phyloP scores from a whole-genome alignment of 2,888 invertebrate species.

The Phyllotreta striolata region DNA sequence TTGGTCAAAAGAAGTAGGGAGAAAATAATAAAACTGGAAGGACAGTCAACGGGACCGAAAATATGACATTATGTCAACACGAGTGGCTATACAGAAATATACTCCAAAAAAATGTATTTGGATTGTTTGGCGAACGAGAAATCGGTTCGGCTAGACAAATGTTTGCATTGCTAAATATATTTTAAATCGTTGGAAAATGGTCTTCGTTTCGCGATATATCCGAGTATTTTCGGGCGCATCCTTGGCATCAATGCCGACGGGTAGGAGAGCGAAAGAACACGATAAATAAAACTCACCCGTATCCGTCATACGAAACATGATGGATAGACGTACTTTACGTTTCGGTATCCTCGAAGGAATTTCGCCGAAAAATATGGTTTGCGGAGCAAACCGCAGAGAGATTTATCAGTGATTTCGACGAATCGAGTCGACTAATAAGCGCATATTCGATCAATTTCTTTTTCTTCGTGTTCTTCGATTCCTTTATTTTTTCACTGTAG shows the following conservation, averaged over 20 bases:
- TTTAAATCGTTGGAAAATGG: slow-evolving; percentile 7
- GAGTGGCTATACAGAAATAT: too few relatives aligned
- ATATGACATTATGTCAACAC: too few relatives aligned
- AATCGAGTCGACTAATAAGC: slow-evolving; percentile 7
- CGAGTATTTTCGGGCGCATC: slow-evolving; percentile 12
- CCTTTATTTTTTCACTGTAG: too few relatives aligned
- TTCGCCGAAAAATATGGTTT: slow-evolving; percentile 28
- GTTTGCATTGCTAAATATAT: slow-evolving; percentile 2
- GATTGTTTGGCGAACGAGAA: too few relatives aligned
- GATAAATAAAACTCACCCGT: slow-evolving; percentile 31
- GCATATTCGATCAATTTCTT: too few relatives aligned
- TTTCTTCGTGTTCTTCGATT: too few relatives aligned
- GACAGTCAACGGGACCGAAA: too few relatives aligned
- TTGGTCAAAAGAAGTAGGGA: too few relatives aligned
- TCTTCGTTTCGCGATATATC: slow-evolving; percentile 7
- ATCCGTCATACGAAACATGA: slow-evolving; percentile 29
- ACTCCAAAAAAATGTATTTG: too few relatives aligned
- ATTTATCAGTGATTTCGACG: slow-evolving; percentile 32
- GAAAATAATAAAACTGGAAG: too few relatives aligned
- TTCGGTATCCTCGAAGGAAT: slow-evolving; percentile 21
- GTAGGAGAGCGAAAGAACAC: slow-evolving; percentile 14
- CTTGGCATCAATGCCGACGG: slow-evolving; percentile 25
- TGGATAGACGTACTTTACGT: slow-evolving; percentile 31
- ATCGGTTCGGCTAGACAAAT: too few relatives aligned
- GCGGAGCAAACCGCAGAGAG: slow-evolving; percentile 20